phyloP scores from a whole-genome alignment of 2,113 vertebrate species.

The Arenaria interpres region DNA sequence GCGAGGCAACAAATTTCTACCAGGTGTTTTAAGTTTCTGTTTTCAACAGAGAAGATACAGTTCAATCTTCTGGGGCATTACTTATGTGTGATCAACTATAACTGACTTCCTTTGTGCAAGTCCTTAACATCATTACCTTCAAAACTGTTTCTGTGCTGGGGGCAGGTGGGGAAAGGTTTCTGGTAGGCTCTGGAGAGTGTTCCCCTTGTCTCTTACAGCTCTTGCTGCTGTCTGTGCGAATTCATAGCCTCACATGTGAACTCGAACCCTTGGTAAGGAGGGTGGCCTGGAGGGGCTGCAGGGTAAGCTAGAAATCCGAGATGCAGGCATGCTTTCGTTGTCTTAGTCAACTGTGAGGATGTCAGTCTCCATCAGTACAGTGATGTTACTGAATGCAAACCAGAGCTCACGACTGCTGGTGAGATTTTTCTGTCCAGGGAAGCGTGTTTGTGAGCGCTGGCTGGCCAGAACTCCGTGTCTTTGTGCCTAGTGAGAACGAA shows the following conservation, averaged over 20 bases:
- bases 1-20: background rate
- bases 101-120: background rate
- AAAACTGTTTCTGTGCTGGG: background rate
- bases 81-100: background rate
- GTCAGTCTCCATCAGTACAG: fast-evolving
- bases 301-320: background rate
- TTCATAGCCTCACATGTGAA: background rate
- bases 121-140: background rate
- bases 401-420: background rate
- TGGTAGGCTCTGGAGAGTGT: background rate
- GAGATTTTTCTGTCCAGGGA: background rate
- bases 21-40: background rate
- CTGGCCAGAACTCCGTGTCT: background rate
- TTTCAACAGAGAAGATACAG: background rate
- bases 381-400: background rate
- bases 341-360: background rate
- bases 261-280: fast-evolving
- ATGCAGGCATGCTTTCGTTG: fast-evolving
- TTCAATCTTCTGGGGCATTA: background rate
- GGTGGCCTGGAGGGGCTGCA: background rate
- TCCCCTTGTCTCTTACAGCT: background rate
- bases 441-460: background rate
- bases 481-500: background rate
- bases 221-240: background rate
- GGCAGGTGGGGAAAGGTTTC: background rate